Evolutionary conservation across 2,888 invertebrate genomes (phyloP), one percentile per base, ranked within the genome.

Genomic region (Gonocerus acuteangulatus): DNA sequence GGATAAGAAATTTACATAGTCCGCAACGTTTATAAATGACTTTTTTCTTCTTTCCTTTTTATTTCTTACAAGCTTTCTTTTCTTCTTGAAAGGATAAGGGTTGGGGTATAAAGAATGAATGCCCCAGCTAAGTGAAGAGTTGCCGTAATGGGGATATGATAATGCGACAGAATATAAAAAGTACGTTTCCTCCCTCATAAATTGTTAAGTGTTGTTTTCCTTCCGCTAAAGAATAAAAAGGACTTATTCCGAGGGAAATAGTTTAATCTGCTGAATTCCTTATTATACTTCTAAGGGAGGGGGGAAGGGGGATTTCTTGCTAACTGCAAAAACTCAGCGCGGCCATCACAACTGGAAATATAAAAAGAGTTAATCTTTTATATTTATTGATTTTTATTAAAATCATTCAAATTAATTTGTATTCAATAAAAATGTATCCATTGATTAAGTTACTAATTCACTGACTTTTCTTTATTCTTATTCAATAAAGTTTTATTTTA

Each of bases 21-120:
- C 54, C 54, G 54, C 54, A 54, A 54, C 54, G 54, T 54, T 54
- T 54, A 54, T 54, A 54, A 54, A 54, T 54, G 54, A 54, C 54
- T 42, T 16, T n/a, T 21, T 49, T 19, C 23, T 48, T 48, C 22
- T 47, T 47, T 49, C 32, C 23, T 48, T 48, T 48, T 47, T 47
- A 21, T 48, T 48, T 47, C 22, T 21, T 21, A 22, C 23, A 7
- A 16, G 27, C 18, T 23, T 51, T 36, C 36, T 51, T n/a, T 36
- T 34, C n/a, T 36, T 39, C 15, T 39, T 39, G 39, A 39, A 39
- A 39, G 13, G 39, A 15, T n/a, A 39, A 39, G 39, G 39, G 39
- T 4, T 6, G 39, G 15, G 39, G 13, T 39, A n/a, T 13, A 39
- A 39, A n/a, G 4, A 27, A 27, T 4, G 27, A 9, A 9, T 27